A percentile compares a stretch with the other conserved stretches of the same genome.
Conservation (phyloP, 30 jellyfish, hydroid and myxozoan genomes). For the Hydractinia echinata region DNA sequence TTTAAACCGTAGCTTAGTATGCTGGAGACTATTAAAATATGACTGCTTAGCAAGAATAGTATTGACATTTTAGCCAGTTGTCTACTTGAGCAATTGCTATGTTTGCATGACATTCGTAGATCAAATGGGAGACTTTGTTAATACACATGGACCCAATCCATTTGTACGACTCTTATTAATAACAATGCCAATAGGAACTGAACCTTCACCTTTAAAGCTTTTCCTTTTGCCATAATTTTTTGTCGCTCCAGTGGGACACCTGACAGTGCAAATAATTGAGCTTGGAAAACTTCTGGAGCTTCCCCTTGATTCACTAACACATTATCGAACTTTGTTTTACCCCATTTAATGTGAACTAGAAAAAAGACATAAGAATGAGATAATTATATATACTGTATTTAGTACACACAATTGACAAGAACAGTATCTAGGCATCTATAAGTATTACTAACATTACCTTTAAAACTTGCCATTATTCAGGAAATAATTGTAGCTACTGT, state of each 20-base stretch:
- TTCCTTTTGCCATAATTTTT: constrained; percentile 78
- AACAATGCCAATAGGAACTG: too few relatives aligned
- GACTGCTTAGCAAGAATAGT: not conserved
- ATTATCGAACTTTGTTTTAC: constrained; percentile 73
- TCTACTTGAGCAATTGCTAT: too few relatives aligned
- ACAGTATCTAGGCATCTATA: too few relatives aligned
- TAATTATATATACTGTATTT: not conserved
- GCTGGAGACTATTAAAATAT: not conserved
- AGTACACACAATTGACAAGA: too few relatives aligned
- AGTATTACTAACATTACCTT: too few relatives aligned
- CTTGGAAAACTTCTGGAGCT: constrained; percentile 87
- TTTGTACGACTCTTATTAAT: too few relatives aligned
- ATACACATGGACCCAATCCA: too few relatives aligned
- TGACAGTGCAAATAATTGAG: constrained; percentile 85
- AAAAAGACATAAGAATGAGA: not conserved
- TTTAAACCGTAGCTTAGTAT: too few relatives aligned
- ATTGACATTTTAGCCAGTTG: not conserved
- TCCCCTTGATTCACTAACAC: constrained; percentile 69
- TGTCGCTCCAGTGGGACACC: constrained; percentile 93
- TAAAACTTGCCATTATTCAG: too few relatives aligned
- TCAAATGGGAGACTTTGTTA: too few relatives aligned
- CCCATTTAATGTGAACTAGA: constrained; percentile 86
- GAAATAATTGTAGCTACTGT: too few relatives aligned
- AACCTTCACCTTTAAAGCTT: constrained; percentile 62
- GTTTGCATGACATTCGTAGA: not conserved